phyloP scores from a whole-genome alignment of 2,113 vertebrate genomes.

The Calyptomena viridis region DNA sequence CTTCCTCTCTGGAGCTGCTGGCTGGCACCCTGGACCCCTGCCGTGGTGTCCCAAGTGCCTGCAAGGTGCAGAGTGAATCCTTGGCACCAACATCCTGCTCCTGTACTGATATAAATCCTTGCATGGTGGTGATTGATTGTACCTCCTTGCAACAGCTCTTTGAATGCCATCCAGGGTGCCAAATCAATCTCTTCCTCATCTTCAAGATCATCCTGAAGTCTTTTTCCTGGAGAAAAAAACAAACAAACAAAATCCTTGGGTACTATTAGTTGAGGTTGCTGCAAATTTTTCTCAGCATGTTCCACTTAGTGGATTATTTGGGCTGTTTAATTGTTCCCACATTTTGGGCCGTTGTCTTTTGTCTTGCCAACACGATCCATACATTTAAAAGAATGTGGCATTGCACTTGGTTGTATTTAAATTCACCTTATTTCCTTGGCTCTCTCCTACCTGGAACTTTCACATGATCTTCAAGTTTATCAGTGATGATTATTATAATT shows the following conservation, averaged over 20 bases:
- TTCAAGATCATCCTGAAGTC: not conserved
- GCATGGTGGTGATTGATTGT: no score
- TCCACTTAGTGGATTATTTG: not conserved
- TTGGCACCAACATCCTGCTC: not conserved
- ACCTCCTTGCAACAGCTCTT: not conserved
- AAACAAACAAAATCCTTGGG: not conserved
- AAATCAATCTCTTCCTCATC: not conserved
- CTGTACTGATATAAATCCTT: not conserved
- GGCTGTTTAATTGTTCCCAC: not conserved
- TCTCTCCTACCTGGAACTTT: not conserved
- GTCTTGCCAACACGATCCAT: not conserved
- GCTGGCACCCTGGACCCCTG: not conserved
- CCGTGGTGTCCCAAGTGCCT: accelerated
- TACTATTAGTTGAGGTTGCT: not conserved
- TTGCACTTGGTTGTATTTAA: not conserved
- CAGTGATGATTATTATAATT: constrained; percentile 21
- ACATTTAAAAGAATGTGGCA: not conserved
- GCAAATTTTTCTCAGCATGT: not conserved
- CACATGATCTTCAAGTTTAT: constrained; percentile 3
- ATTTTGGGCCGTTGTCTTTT: not conserved
- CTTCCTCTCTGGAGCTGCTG: not conserved
- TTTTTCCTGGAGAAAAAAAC: not conserved
- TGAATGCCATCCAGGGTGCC: not conserved
- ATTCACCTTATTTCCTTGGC: not conserved
- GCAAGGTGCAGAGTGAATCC: not conserved